A percentile compares a stretch with the other conserved stretches of the same genome.
These are phyloP conservation scores for Cyclargus thomasi DNA, from an alignment of 1,140 invertebrate genomes.

Conservation along the genomic window DNA sequence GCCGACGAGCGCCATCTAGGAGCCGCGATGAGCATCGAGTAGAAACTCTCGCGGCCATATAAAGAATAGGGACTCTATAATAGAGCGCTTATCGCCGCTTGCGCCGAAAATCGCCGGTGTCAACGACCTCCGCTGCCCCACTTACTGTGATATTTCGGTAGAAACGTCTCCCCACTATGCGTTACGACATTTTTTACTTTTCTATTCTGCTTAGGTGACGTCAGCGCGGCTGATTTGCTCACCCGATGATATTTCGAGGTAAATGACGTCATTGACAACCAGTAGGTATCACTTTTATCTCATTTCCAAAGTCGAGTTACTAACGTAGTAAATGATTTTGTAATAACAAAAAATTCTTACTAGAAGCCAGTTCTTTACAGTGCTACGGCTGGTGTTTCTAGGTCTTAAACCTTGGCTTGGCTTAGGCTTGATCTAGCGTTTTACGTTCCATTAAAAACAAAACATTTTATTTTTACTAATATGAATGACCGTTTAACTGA, in stretches of 20 bases:
- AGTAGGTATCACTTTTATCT: neutral
- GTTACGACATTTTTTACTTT: conserved; percentile 16
- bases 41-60: neutral
- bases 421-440: too few relatives aligned
- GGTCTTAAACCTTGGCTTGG: too few relatives aligned
- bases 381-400: too few relatives aligned
- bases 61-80: neutral
- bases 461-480: too few relatives aligned
- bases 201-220: conserved; percentile 3
- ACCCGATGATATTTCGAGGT: neutral
- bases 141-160: conserved; percentile 65
- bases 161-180: conserved; percentile 35
- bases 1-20: neutral
- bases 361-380: too few relatives aligned
- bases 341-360: too few relatives aligned
- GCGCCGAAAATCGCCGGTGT: conserved; percentile 58
- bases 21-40: neutral
- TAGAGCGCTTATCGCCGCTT: conserved; percentile 30
- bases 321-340: too few relatives aligned
- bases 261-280: neutral
- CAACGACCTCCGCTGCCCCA: conserved; percentile 60
- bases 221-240: neutral
- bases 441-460: too few relatives aligned
- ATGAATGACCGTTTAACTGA: too few relatives aligned
- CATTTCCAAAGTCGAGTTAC: too few relatives aligned